phyloP scores from a whole-genome alignment of 2,113 vertebrate genomes.

The Bubo bubo region DNA sequence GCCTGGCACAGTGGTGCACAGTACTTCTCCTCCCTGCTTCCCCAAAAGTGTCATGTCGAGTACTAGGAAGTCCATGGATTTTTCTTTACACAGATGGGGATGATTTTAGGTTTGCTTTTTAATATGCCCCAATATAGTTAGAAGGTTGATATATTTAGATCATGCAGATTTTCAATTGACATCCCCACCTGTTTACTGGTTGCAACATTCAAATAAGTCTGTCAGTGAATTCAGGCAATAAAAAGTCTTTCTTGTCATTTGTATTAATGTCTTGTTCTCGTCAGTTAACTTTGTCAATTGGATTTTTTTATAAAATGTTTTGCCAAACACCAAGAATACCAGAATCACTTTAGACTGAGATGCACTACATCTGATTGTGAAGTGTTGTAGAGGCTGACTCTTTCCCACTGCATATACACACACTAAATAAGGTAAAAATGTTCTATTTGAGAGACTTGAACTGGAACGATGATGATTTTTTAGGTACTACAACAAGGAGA shows the following conservation, averaged over 20 bases:
- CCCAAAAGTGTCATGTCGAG: not conserved
- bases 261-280: not conserved
- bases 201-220: not conserved
- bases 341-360: not conserved
- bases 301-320: not conserved
- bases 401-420: not conserved
- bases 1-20: not conserved
- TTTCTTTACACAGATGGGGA: not conserved
- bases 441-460: not conserved
- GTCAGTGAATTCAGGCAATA: not conserved
- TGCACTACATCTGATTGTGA: not conserved
- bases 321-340: not conserved
- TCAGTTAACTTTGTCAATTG: not conserved
- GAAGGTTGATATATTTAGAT: not conserved
- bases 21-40: not conserved
- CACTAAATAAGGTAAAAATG: not conserved
- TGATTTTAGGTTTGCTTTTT: not conserved
- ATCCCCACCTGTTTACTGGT: not conserved
- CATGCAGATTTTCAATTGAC: not conserved
- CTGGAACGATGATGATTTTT: not conserved
- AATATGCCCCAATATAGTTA: not conserved
- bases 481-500: not conserved
- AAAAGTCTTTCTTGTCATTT: not conserved
- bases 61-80: not conserved
- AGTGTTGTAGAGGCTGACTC: not conserved